Evolutionary conservation across 2,797 vertebrate genomes (phyloP).

Genomic region (Phylloscopus collybita): DNA sequence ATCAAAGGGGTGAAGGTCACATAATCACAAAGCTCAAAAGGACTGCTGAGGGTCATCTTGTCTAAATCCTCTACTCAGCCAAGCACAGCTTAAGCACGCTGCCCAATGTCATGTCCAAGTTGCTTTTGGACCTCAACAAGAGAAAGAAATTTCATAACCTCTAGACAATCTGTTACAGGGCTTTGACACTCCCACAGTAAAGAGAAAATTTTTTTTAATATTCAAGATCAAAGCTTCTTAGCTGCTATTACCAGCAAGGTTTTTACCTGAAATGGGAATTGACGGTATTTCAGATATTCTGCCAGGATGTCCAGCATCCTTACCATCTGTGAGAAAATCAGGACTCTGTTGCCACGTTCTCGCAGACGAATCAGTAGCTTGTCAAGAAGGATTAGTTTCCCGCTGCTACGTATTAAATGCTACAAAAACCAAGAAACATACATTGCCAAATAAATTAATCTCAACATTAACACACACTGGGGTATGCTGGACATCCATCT

Average conservation of each 20-base stretch:
- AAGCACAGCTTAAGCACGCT: neutral
- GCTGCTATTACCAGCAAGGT: neutral
- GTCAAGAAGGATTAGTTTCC: slow-evolving; percentile 96
- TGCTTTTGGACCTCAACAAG: neutral
- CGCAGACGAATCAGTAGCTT: slow-evolving; percentile 93
- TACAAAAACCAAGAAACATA: slow-evolving; percentile 62
- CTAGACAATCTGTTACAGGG: neutral
- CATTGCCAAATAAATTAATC: neutral
- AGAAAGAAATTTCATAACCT: neutral
- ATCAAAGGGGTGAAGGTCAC: neutral
- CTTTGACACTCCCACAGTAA: neutral
- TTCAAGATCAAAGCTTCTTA: neutral
- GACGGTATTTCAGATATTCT: slow-evolving; percentile 92
- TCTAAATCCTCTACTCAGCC: neutral
- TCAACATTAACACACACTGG: neutral
- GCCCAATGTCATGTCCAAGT: neutral
- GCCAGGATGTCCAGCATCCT: slow-evolving; percentile 99
- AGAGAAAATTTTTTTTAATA: neutral
- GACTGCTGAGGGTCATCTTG: neutral
- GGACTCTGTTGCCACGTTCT: slow-evolving; percentile 94
- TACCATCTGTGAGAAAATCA: slow-evolving; percentile 99
- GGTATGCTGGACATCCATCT: neutral
- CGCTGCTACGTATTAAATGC: slow-evolving; percentile 96
- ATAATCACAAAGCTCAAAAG: neutral
- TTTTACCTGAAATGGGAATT: slow-evolving; percentile 94